Percentiles rank a stretch among this genome's conserved stretches.
Evolutionary conservation across 2,797 vertebrate genomes (phyloP).

Genomic region (Cirrhinus mrigala): DNA sequence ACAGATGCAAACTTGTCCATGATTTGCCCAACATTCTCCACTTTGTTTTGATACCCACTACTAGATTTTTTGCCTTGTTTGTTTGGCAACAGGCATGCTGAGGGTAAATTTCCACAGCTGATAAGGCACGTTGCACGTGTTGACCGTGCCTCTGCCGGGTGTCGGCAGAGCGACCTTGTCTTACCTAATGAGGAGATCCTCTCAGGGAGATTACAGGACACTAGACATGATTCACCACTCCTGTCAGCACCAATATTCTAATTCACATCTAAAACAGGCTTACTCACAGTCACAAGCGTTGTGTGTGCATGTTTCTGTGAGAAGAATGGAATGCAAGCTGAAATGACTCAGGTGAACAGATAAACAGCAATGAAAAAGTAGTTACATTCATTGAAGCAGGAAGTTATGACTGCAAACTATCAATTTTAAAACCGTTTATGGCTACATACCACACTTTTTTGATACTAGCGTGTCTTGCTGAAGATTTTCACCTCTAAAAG

Average conservation of each 20-base stretch:
- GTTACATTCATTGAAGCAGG: neutral
- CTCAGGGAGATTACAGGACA: slow-evolving; percentile 58
- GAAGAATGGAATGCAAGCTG: neutral
- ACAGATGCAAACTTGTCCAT: neutral
- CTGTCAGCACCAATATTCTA: slow-evolving; percentile 61
- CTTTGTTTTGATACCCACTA: slow-evolving; percentile 18
- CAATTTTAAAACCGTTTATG: neutral
- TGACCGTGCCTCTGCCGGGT: slow-evolving; percentile 21
- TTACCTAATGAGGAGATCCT: slow-evolving; percentile 62
- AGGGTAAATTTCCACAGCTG: slow-evolving; percentile 51
- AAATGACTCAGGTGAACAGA: neutral
- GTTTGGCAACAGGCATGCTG: slow-evolving; percentile 25
- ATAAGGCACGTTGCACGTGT: slow-evolving; percentile 38
- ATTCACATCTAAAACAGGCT: slow-evolving; percentile 47
- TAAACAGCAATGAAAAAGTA: neutral
- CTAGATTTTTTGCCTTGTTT: slow-evolving; percentile 14
- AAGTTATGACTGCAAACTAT: neutral
- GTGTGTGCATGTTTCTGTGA: neutral
- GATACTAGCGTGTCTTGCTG: neutral
- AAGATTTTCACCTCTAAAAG: neutral
- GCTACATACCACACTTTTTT: neutral
- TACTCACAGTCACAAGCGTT: neutral
- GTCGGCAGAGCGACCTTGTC: slow-evolving; percentile 56
- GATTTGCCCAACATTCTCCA: neutral
- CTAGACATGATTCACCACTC: slow-evolving; percentile 59